Evolutionary conservation across 2,797 vertebrate species (phyloP).

Genomic region (Pelochelys cantorii): DNA sequence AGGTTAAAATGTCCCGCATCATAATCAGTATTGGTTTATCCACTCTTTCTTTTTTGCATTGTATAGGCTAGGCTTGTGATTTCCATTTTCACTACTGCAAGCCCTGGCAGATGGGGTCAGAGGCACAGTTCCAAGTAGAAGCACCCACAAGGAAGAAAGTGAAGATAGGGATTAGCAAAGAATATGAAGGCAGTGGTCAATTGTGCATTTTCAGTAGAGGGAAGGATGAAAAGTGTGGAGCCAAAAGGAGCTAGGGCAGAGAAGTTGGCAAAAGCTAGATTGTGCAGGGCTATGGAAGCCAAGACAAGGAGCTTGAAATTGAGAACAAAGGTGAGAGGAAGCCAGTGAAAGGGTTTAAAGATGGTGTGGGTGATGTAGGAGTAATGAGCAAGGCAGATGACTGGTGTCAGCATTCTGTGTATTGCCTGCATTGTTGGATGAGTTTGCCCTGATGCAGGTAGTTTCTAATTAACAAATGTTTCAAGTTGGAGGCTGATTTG

Average conservation of each 20-base stretch:
- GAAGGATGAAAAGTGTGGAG: background rate
- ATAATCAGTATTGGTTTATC: slow-evolving; percentile 53
- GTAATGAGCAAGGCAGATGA: background rate
- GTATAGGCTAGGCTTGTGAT: background rate
- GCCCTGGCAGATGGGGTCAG: background rate
- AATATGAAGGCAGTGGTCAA: slow-evolving; percentile 24
- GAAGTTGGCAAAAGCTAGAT: background rate
- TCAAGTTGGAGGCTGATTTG: background rate
- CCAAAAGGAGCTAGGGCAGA: background rate
- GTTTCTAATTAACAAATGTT: background rate
- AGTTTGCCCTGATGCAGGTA: background rate
- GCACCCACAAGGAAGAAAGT: slow-evolving; percentile 8
- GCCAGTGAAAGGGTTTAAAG: background rate
- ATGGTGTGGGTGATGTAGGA: background rate
- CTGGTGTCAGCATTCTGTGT: background rate
- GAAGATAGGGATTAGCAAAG: background rate
- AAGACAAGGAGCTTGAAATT: background rate
- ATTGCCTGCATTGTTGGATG: background rate
- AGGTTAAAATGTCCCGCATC: background rate
- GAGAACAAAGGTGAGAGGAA: background rate
- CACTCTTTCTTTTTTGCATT: slow-evolving; percentile 12
- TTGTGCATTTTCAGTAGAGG: background rate
- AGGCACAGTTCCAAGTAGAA: slow-evolving; percentile 17
- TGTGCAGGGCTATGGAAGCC: background rate
- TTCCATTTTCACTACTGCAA: background rate